Conservation (phyloP, 2,797 vertebrate genomes). For the Melanotaenia trifasciata region DNA sequence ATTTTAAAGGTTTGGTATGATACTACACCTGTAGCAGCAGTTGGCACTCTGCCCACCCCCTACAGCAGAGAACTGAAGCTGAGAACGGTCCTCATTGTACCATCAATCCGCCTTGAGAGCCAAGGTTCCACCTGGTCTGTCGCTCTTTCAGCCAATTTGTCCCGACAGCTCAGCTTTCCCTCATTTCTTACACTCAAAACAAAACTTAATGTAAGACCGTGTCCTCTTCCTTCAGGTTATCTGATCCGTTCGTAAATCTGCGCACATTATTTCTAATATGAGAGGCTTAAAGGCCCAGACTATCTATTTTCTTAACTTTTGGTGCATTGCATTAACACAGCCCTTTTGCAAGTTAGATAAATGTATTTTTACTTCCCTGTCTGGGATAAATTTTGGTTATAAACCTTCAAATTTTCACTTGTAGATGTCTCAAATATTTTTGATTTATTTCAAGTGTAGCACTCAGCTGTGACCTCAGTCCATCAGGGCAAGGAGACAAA, state of each 20-base stretch:
- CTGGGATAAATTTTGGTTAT: not conserved
- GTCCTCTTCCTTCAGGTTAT: slow-evolving; percentile 9
- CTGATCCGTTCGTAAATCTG: slow-evolving; percentile 16
- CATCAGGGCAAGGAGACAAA: slow-evolving; percentile 29
- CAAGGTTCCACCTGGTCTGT: slow-evolving; percentile 23
- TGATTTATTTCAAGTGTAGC: slow-evolving; percentile 25
- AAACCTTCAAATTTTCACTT: slow-evolving; percentile 8
- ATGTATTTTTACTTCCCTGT: not conserved
- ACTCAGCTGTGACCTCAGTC: slow-evolving; percentile 41
- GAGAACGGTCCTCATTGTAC: slow-evolving; percentile 43
- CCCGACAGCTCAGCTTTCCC: slow-evolving; percentile 57
- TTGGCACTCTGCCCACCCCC: not conserved
- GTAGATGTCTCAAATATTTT: slow-evolving; percentile 3
- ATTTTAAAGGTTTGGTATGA: slow-evolving; percentile 3
- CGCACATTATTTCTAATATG: not conserved
- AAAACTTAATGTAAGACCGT: slow-evolving; percentile 9
- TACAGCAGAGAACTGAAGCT: slow-evolving; percentile 53
- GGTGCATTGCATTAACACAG: not conserved
- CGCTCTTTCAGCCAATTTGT: slow-evolving; percentile 57
- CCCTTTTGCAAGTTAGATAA: not conserved
- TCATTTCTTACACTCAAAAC: slow-evolving; percentile 31
- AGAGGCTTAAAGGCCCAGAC: not conserved
- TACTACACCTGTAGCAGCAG: slow-evolving; percentile 22
- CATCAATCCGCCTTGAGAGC: slow-evolving; percentile 63
- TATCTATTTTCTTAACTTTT: not conserved